These are phyloP conservation scores for Drosophila peninsularis DNA, from an alignment of 2,888 invertebrate genomes.

Conservation along the genomic window DNA sequence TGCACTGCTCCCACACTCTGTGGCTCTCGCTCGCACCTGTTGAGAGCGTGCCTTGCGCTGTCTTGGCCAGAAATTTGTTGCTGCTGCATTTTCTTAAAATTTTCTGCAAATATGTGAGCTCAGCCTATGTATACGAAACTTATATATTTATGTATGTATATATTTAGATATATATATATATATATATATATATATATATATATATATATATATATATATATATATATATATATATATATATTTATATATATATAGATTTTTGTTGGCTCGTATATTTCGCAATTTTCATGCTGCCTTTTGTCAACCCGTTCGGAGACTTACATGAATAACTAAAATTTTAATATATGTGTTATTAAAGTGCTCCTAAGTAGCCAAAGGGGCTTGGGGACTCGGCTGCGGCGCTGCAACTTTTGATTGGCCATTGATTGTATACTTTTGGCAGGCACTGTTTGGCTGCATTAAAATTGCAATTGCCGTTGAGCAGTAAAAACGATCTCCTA, in stretches of 20 bases:
- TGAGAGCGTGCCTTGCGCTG: slow-evolving; percentile 38
- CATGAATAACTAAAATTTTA: slow-evolving; percentile 81
- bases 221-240: slow-evolving; percentile 24
- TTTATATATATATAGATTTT: slow-evolving; percentile 24
- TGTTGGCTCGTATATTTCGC: slow-evolving; percentile 53
- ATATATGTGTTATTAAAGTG: slow-evolving; percentile 76
- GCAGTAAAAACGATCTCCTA: slow-evolving; percentile 45
- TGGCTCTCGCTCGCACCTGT: slow-evolving; percentile 52
- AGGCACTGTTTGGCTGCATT: slow-evolving; percentile 59
- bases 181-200: neutral
- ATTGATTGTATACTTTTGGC: slow-evolving; percentile 72
- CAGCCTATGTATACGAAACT: slow-evolving; percentile 33
- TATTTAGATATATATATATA: slow-evolving; percentile 6
- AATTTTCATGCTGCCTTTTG: slow-evolving; percentile 60
- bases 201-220: slow-evolving; percentile 8
- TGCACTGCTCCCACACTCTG: slow-evolving; percentile 37
- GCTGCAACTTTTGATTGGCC: slow-evolving; percentile 75
- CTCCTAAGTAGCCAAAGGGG: slow-evolving; percentile 60
- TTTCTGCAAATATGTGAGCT: slow-evolving; percentile 75
- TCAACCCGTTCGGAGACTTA: slow-evolving; percentile 67
- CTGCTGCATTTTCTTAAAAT: slow-evolving; percentile 81
- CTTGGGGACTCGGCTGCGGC: slow-evolving; percentile 1
- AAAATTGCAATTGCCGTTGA: slow-evolving; percentile 59
- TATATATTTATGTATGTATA: slow-evolving; percentile 2
- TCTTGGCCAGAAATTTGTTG: slow-evolving; percentile 75